Base-by-base conservation (phyloP, 2,888 invertebrate genomes). In the Eremobia ochroleuca region DNA sequence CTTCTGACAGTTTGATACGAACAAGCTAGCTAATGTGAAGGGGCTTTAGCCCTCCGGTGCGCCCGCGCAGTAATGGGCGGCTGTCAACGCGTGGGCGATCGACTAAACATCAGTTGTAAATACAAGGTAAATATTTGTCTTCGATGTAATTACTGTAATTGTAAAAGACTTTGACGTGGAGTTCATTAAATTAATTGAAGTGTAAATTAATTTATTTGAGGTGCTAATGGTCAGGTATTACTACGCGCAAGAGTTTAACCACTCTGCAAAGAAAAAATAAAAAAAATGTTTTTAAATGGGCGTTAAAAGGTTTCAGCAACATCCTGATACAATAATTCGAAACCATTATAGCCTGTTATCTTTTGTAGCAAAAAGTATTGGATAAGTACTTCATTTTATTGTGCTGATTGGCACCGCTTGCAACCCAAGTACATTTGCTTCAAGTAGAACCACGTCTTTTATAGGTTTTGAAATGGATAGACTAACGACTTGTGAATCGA, bases 51-150 rank as follows among this genome's bases (percentile, higher is more conserved):
- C 93, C 87, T 89, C 91, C 91, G 93, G 93, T 88, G 90, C 91
- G 90, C 91, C 77, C 52, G 90, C 90, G 91, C 91, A 73, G 90
- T 94, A 95, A 95, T 94, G 91, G 93, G 84, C 87, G 92, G 89
- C 94, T 95, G 95, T 95, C 96, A 94, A 87, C 92, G 93, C 92
- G 95, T 95, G 93, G 95, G 95, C 93, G 94, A 93, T 92, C 93
- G 86, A 92, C 92, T 94, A 93, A 94, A 93, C 94, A 94, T 93
- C 93, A 91, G 90, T 94, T 93, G 94, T 94, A 94, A 92, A 92
- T 92, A 93, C 93, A 88, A 86, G 92, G 94, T 93, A 95, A 95
- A 95, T 96, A 95, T 96, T 96, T 96, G 95, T 95, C 95, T 96
- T 95, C 92, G 89, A 88, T 91, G 92, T 94, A 95, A 95, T 96